Evolutionary conservation across 2,888 invertebrate genomes (phyloP).

Genomic region (Petrolisthes cinctipes): DNA sequence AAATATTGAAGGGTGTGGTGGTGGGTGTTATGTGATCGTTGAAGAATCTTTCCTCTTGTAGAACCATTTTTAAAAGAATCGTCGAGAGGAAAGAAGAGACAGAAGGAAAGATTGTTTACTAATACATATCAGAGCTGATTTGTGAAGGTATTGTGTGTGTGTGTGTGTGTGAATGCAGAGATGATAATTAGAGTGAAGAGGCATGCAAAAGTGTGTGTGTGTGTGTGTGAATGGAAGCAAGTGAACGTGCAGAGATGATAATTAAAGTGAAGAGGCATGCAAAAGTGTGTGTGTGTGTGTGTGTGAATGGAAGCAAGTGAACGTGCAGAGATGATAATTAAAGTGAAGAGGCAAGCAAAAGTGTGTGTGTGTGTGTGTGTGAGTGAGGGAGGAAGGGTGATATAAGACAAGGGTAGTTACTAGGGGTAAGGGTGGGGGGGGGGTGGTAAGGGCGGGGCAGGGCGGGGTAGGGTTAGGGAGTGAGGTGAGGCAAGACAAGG

Average conservation of each 20-base stretch:
- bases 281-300: background rate
- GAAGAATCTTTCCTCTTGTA: background rate
- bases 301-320: background rate
- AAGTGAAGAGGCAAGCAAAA: background rate
- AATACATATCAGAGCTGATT: background rate
- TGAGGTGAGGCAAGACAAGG: background rate
- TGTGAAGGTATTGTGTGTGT: conserved; percentile 11
- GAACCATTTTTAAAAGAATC: background rate
- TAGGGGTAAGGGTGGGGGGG: background rate
- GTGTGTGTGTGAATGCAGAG: background rate
- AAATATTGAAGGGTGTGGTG: background rate
- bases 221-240: background rate
- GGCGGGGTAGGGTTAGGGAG: background rate
- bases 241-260: background rate
- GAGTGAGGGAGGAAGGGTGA: background rate
- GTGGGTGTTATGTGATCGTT: background rate
- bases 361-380: background rate
- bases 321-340: background rate
- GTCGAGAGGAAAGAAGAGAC: conserved; percentile 15
- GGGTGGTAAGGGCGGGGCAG: background rate
- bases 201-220: background rate
- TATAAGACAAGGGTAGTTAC: background rate
- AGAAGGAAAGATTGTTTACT: too few relatives aligned
- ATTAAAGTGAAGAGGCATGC: background rate
- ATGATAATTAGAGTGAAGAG: too few relatives aligned